phyloP scores from a whole-genome alignment of 1,140 invertebrate species.

The Drosophila willistoni region DNA sequence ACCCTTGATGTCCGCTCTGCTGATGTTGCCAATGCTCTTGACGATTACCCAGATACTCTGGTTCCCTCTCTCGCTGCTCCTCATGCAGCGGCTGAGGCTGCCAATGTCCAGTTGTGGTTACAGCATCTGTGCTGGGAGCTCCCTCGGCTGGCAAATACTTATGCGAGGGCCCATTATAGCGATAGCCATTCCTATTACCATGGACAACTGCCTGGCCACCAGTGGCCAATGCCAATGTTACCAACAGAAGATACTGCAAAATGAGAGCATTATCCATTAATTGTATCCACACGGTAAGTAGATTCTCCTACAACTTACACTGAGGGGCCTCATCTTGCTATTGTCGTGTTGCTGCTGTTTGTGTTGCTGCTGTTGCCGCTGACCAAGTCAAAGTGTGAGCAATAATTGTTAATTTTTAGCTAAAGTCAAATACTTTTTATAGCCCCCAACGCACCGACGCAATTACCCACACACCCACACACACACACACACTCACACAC shows the following conservation, averaged over 20 bases:
- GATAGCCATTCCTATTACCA: slow-evolving; percentile 55
- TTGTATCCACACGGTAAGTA: not conserved
- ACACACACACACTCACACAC: not conserved
- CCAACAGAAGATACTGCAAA: slow-evolving; percentile 9
- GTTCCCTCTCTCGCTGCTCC: slow-evolving; percentile 8
- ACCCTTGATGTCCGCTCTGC: not conserved
- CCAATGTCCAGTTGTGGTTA: slow-evolving; percentile 26
- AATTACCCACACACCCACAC: not conserved
- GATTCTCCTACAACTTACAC: not conserved
- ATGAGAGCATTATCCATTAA: not conserved
- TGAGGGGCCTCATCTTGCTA: slow-evolving; percentile 6
- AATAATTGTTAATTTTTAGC: slow-evolving; percentile 9
- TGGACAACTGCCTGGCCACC: slow-evolving; percentile 43
- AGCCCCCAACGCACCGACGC: not conserved
- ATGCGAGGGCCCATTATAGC: slow-evolving; percentile 66
- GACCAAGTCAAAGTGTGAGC: slow-evolving; percentile 13
- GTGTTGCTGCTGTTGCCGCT: slow-evolving; percentile 1
- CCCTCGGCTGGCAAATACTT: slow-evolving; percentile 60
- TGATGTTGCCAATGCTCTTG: slow-evolving; percentile 11
- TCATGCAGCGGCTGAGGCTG: not conserved
- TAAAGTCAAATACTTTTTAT: slow-evolving; percentile 18
- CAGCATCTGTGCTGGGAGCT: slow-evolving; percentile 28
- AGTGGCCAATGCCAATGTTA: slow-evolving; percentile 14
- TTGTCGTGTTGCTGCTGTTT: not conserved
- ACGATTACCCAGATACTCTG: not conserved